Evolutionary conservation across 1,140 invertebrate species (phyloP).

Genomic region (Plodia interpunctella): DNA sequence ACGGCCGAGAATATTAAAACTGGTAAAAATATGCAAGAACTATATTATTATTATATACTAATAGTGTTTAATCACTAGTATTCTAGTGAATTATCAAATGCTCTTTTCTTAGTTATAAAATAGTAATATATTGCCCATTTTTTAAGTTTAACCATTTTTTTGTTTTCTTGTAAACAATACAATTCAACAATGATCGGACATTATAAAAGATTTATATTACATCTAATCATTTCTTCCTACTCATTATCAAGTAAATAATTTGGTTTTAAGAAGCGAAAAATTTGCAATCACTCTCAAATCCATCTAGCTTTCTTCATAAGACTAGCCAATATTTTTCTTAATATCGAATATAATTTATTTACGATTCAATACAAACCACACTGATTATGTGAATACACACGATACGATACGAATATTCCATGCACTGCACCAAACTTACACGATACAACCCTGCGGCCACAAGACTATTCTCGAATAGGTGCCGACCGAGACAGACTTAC

Average conservation of each 20-base stretch:
- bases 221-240: slow-evolving; percentile 31
- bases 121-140: neutral
- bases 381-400: slow-evolving; percentile 26
- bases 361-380: slow-evolving; percentile 26
- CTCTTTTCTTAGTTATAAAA: no score
- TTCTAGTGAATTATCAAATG: no score
- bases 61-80: no score
- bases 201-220: slow-evolving; percentile 26
- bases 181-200: no score
- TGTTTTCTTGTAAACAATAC: neutral
- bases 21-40: neutral
- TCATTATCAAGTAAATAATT: slow-evolving; percentile 38
- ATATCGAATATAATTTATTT: slow-evolving; percentile 21
- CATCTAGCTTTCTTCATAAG: slow-evolving; percentile 25
- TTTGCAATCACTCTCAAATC: slow-evolving; percentile 25
- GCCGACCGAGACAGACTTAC: slow-evolving; percentile 7
- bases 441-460: slow-evolving; percentile 11
- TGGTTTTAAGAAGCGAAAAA: slow-evolving; percentile 41
- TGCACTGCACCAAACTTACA: slow-evolving; percentile 29
- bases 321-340: slow-evolving; percentile 39
- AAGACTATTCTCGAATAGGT: neutral
- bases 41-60: no score
- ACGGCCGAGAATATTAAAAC: neutral
- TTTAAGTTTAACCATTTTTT: neutral
- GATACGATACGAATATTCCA: slow-evolving; percentile 18